A percentile compares a stretch with the other conserved stretches of the same genome.
Conservation (phyloP, 2,888 invertebrate species). For the Phymatocera aterrima region DNA sequence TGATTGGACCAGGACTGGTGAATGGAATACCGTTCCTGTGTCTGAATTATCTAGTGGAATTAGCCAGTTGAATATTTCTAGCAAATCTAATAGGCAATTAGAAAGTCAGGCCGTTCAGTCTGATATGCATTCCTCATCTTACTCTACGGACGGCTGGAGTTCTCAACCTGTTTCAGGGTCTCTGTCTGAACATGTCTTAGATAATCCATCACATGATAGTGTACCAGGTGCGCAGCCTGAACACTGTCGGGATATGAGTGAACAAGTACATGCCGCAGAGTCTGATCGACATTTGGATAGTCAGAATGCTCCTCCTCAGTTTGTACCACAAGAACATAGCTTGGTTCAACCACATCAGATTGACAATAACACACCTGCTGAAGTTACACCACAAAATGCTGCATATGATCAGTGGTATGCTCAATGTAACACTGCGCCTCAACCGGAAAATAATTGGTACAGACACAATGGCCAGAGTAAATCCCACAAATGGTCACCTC, state of each 20-base stretch:
- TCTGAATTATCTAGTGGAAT: conserved; percentile 62
- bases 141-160: conserved; percentile 38
- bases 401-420: conserved; percentile 72
- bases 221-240: conserved; percentile 49
- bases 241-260: conserved; percentile 46
- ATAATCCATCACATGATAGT: conserved; percentile 50
- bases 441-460: conserved; percentile 63
- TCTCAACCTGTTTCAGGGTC: conserved; percentile 38
- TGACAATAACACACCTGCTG: conserved; percentile 47
- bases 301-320: not conserved
- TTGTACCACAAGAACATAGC: conserved; percentile 51
- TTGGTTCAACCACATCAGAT: conserved; percentile 44
- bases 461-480: conserved; percentile 61
- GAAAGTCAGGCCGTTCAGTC: conserved; percentile 51
- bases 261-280: conserved; percentile 49
- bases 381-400: conserved; percentile 53
- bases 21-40: conserved; percentile 55
- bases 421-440: conserved; percentile 57
- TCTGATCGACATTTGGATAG: conserved; percentile 22
- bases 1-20: conserved; percentile 58
- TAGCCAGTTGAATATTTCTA: conserved; percentile 62
- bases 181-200: conserved; percentile 4
- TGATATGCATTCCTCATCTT: conserved; percentile 38
- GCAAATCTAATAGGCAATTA: conserved; percentile 52
- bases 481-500: conserved; percentile 52